Percentiles rank a stretch among this genome's conserved stretches.
phyloP scores from a whole-genome alignment of 64 coral and sea anemone genomes.

The Pocillopora damicornis region DNA sequence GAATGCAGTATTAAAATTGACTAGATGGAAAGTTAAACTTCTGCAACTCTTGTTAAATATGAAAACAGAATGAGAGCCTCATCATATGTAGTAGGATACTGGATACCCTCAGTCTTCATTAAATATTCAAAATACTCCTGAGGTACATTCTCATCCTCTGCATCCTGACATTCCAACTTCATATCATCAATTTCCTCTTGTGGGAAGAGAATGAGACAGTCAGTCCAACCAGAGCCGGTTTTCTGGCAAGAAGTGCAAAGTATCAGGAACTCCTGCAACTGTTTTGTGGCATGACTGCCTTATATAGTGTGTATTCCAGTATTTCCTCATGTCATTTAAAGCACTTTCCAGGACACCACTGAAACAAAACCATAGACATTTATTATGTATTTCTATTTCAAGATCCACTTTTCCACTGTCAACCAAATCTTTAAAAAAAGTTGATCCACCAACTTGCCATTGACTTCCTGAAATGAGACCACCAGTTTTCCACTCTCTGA shows the following conservation, averaged over 20 bases:
- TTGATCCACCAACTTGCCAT: constrained; percentile 69
- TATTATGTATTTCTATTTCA: constrained; percentile 43
- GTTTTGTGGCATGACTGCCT: constrained; percentile 52
- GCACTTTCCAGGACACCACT: constrained; percentile 40
- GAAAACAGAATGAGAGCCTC: constrained; percentile 41
- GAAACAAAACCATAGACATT: constrained; percentile 79
- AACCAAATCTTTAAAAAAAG: constrained; percentile 61
- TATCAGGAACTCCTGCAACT: constrained; percentile 53
- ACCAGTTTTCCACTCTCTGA: constrained; percentile 46
- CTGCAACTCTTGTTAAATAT: constrained; percentile 10
- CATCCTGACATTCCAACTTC: not conserved
- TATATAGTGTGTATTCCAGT: constrained; percentile 70
- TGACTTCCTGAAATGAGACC: constrained; percentile 62
- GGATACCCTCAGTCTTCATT: not conserved
- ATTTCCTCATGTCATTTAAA: constrained; percentile 51
- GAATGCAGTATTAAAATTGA: not conserved
- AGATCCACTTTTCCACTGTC: constrained; percentile 45
- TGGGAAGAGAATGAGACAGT: constrained; percentile 13
- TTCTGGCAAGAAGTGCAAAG: constrained; percentile 42
- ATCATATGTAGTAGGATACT: constrained; percentile 31
- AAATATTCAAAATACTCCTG: constrained; percentile 58
- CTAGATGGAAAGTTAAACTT: not conserved
- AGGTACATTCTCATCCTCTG: constrained; percentile 17
- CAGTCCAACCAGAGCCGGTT: constrained; percentile 25
- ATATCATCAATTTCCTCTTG: constrained; percentile 18